Evolutionary conservation across 2,888 invertebrate genomes (phyloP).

Genomic region (Zygothrica quintamaculata): DNA sequence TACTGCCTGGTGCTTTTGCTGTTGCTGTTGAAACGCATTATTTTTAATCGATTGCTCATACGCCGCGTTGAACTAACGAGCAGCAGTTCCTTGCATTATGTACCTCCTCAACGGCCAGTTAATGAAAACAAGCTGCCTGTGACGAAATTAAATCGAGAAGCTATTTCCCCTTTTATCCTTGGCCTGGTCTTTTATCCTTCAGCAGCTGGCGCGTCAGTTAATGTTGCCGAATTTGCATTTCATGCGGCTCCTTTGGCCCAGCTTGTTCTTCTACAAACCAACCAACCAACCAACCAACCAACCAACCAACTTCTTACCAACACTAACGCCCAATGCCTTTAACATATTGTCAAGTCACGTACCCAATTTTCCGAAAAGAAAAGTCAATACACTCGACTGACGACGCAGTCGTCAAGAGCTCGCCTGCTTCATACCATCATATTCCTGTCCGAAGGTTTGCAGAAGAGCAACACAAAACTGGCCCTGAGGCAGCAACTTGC

Average conservation of each 20-base stretch:
- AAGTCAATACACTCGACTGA: slow-evolving; percentile 71
- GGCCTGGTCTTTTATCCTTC: not conserved
- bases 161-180: slow-evolving; percentile 19
- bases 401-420: slow-evolving; percentile 12
- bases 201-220: slow-evolving; percentile 60
- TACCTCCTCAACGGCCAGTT: slow-evolving; percentile 68
- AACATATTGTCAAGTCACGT: slow-evolving; percentile 77
- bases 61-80: slow-evolving; percentile 70
- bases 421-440: slow-evolving; percentile 19
- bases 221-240: slow-evolving; percentile 76
- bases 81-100: slow-evolving; percentile 47
- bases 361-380: slow-evolving; percentile 71
- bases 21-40: slow-evolving; percentile 42
- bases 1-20: slow-evolving; percentile 14
- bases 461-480: slow-evolving; percentile 17
- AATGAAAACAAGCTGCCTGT: slow-evolving; percentile 77
- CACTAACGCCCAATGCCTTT: too few relatives aligned
- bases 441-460: slow-evolving; percentile 20
- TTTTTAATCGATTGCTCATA: slow-evolving; percentile 78
- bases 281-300: too few relatives aligned
- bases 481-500: slow-evolving; percentile 13
- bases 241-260: slow-evolving; percentile 57
- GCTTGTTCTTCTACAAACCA: too few relatives aligned
- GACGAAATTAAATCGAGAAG: slow-evolving; percentile 60
- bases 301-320: too few relatives aligned